Conservation (phyloP, 2,113 vertebrate species). For the Heptranchias perlo region DNA sequence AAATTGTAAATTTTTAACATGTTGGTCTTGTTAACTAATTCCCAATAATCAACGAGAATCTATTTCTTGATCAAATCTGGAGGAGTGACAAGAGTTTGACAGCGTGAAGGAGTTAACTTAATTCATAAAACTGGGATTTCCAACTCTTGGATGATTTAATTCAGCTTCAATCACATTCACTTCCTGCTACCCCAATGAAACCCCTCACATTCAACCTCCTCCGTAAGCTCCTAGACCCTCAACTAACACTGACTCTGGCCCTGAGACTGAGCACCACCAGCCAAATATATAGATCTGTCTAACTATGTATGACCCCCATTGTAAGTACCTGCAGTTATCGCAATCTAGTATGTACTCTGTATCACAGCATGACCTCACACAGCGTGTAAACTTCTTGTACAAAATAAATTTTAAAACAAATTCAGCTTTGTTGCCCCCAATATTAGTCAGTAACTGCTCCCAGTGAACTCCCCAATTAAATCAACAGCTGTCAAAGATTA, state of each 20-base stretch:
- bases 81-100: not conserved
- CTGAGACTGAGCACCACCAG: not conserved
- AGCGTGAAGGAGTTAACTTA: not conserved
- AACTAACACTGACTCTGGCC: not conserved
- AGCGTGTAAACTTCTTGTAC: not conserved
- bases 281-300: not conserved
- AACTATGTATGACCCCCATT: not conserved
- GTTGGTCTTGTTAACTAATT: not conserved
- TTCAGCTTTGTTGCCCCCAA: not conserved
- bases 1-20: not conserved
- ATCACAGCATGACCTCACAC: not conserved
- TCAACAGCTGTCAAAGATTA: not conserved
- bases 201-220: not conserved
- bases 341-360: not conserved
- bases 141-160: not conserved
- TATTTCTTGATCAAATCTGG: not conserved
- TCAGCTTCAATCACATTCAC: not conserved
- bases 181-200: not conserved
- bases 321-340: not conserved
- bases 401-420: not conserved
- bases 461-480: not conserved
- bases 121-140: not conserved
- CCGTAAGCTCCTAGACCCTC: not conserved
- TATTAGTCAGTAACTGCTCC: not conserved
- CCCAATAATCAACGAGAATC: not conserved